Conservation (phyloP, 1,140 invertebrate genomes). For the Aphelenchoides fujianensis region DNA sequence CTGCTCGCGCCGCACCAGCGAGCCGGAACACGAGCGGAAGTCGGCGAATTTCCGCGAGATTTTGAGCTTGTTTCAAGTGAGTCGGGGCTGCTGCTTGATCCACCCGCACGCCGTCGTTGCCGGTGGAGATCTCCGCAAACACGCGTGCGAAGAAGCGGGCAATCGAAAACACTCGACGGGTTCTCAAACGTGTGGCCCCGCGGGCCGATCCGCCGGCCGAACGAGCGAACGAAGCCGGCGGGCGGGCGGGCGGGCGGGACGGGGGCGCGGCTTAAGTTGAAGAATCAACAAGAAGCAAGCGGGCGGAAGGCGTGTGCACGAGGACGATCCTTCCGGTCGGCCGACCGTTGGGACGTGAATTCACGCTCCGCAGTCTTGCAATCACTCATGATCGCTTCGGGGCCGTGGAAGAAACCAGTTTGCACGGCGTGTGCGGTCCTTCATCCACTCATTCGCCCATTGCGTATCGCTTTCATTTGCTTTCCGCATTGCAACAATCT, state of each 20-base stretch:
- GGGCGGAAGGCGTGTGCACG: no score
- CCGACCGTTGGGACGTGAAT: neutral
- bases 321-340: neutral
- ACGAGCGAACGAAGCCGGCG: neutral
- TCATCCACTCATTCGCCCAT: neutral
- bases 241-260: no score
- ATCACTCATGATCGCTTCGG: no score
- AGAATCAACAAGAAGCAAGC: neutral
- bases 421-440: neutral
- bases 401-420: no score
- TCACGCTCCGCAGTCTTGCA: neutral
- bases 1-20: no score
- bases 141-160: no score
- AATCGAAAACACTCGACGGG: neutral
- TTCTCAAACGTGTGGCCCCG: neutral
- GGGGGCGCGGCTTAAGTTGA: neutral
- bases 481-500: neutral
- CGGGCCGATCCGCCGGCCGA: neutral
- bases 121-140: no score
- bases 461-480: neutral
- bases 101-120: neutral
- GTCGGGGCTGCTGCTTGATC: neutral
- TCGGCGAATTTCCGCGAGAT: neutral
- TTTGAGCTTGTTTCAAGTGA: slow-evolving; percentile 2
- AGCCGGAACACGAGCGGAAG: neutral